Conservation (phyloP, 2,797 vertebrate species). For the Corythornis leucogaster region DNA sequence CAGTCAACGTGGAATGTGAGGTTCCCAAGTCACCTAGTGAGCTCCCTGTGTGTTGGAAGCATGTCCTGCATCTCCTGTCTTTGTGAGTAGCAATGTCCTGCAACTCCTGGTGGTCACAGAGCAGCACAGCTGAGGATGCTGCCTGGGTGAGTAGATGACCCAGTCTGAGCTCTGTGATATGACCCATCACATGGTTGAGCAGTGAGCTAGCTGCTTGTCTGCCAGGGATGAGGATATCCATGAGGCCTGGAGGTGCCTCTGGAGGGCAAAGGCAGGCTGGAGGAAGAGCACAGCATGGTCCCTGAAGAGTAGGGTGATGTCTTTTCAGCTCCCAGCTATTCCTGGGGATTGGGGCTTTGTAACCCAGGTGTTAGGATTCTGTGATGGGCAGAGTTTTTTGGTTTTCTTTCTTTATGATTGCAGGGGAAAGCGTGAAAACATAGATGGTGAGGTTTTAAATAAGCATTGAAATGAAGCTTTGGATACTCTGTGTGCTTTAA, state of each 20-base stretch:
- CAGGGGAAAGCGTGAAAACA: not conserved
- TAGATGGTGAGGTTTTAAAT: constrained; percentile 14
- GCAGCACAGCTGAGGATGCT: accelerated
- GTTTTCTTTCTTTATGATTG: not conserved
- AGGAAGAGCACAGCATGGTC: accelerated
- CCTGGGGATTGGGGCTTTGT: not conserved
- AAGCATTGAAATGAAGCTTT: constrained; percentile 20
- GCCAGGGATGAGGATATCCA: not conserved
- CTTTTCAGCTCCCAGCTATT: not conserved
- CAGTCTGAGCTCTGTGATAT: not conserved
- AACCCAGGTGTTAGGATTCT: not conserved
- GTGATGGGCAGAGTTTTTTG: not conserved
- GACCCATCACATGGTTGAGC: accelerated
- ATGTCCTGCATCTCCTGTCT: not conserved
- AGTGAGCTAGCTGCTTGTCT: not conserved
- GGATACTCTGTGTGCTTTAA: not conserved
- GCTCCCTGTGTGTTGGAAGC: not conserved
- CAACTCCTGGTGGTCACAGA: not conserved
- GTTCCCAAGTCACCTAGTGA: not conserved
- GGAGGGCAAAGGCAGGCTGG: not conserved
- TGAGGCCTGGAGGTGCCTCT: not conserved
- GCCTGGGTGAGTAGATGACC: not conserved
- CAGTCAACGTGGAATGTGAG: not conserved
- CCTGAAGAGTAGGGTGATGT: not conserved
- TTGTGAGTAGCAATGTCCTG: not conserved